Percentiles rank a stretch among this genome's conserved stretches.
Conservation (phyloP, 2,888 invertebrate species). For the Drosophila dives region DNA sequence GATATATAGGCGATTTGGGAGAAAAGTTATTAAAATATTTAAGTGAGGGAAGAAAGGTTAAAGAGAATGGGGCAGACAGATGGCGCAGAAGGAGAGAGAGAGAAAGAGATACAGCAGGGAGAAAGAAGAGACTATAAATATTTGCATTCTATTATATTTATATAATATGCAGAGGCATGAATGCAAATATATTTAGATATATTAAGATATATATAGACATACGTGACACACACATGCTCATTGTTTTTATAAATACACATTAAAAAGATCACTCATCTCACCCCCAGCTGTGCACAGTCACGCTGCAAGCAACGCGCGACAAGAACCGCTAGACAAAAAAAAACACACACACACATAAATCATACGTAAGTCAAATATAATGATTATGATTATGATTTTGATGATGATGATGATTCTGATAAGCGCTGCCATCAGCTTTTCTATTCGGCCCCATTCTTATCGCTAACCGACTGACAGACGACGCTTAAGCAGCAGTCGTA, state of each 20-base stretch:
- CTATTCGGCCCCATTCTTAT: conserved; percentile 44
- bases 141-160: neutral
- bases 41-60: neutral
- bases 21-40: neutral
- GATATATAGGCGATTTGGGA: neutral
- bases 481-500: conserved; percentile 49
- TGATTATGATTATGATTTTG: neutral
- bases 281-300: conserved; percentile 30
- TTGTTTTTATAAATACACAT: conserved; percentile 4
- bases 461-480: conserved; percentile 19
- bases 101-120: neutral
- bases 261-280: conserved; percentile 4
- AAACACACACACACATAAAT: conserved; percentile 11
- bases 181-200: conserved; percentile 13
- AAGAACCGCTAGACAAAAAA: conserved; percentile 1
- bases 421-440: neutral
- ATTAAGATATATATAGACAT: neutral
- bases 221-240: neutral
- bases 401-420: neutral
- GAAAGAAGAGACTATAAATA: neutral
- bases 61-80: neutral
- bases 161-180: neutral
- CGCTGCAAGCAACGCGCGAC: conserved; percentile 4
- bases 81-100: neutral
- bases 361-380: conserved; percentile 24